A percentile compares a stretch with the other conserved stretches of the same genome.
These are phyloP conservation scores for Megalops atlanticus DNA, from an alignment of 2,113 vertebrate species.

Conservation along the genomic window DNA sequence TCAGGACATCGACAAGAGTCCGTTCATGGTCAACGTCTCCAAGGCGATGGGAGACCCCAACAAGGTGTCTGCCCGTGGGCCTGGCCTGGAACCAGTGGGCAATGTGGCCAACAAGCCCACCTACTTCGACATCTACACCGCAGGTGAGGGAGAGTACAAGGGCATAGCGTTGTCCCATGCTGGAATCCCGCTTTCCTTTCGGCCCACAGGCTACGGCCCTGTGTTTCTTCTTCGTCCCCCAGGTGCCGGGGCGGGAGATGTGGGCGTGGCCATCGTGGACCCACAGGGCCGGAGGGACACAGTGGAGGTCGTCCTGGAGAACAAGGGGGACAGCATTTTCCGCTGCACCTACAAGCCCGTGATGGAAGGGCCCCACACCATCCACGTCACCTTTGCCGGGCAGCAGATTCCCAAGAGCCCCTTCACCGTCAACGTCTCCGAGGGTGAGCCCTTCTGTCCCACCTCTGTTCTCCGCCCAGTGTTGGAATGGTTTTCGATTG, in stretches of 20 bases:
- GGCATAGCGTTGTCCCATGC: neutral
- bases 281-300: conserved; percentile 89
- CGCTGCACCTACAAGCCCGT: conserved; percentile 92
- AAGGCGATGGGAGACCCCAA: conserved; percentile 85
- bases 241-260: conserved; percentile 90
- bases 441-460: conserved; percentile 74
- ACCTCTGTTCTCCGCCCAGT: neutral
- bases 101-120: conserved; percentile 91
- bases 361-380: conserved; percentile 83
- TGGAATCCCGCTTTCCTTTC: neutral
- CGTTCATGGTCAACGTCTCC: conserved; percentile 84
- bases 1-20: conserved; percentile 90
- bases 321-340: conserved; percentile 90
- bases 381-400: conserved; percentile 83
- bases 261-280: conserved; percentile 90
- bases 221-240: neutral
- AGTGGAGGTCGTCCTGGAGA: conserved; percentile 90
- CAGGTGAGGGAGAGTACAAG: conserved; percentile 68
- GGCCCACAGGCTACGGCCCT: neutral
- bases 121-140: conserved; percentile 97
- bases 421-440: conserved; percentile 84
- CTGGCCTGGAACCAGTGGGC: conserved; percentile 85
- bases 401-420: conserved; percentile 89
- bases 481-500: neutral
- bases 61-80: conserved; percentile 90